These are phyloP conservation scores for Eulacestoma nigropectus DNA, from an alignment of 2,113 vertebrate genomes.

Conservation along the genomic window DNA sequence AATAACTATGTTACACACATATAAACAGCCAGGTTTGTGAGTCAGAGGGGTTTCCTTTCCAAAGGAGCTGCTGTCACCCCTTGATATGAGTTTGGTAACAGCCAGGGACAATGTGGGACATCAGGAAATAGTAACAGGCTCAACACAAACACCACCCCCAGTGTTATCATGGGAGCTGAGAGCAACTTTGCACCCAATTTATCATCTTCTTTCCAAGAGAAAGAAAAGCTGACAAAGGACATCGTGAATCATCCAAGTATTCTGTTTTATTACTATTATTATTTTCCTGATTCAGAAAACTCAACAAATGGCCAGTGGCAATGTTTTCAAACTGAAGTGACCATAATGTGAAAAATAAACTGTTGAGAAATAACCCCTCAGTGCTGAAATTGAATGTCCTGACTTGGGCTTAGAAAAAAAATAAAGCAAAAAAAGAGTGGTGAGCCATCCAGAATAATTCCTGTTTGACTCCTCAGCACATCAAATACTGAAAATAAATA, in stretches of 20 bases:
- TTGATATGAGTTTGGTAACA: neutral
- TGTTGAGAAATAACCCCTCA: neutral
- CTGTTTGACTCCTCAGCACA: neutral
- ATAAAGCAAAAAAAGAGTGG: neutral
- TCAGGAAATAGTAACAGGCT: neutral
- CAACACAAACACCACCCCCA: neutral
- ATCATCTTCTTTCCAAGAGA: neutral
- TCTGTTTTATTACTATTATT: neutral
- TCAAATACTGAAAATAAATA: neutral
- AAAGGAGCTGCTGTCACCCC: neutral
- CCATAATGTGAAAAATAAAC: constrained; percentile 7
- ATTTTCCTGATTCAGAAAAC: neutral
- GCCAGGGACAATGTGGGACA: neutral
- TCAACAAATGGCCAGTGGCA: constrained; percentile 11
- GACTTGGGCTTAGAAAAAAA: neutral
- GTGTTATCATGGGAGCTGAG: accelerated
- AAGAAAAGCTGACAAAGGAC: neutral
- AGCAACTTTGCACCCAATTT: neutral
- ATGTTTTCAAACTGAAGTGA: neutral
- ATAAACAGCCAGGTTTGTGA: neutral
- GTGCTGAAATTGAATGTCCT: neutral
- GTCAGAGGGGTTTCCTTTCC: neutral
- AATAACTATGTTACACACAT: neutral
- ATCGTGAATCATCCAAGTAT: neutral
- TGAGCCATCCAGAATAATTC: neutral